Base-by-base conservation (phyloP, 2,113 vertebrate species). In the Taurulus bubalis region DNA sequence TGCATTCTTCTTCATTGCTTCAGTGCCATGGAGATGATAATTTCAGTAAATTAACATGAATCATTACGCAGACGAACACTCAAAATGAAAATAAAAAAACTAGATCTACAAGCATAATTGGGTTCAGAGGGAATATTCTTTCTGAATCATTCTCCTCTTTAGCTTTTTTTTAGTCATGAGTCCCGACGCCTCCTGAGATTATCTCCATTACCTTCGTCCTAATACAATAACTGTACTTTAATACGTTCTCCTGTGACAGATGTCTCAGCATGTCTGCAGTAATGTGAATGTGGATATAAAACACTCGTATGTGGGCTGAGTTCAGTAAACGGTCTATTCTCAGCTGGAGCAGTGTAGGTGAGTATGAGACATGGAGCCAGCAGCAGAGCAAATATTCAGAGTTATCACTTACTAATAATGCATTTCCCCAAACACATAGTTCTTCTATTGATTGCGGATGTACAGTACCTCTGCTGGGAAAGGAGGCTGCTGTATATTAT, bases 401-500 rank as follows among this genome's bases (percentile, higher is more conserved):
- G 8, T 72, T 70, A 77, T 77, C 74, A 32, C 71, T 72, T 51
- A 24, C 78, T 78, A 80, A 82, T 80, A 80, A 82, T 85, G 69
- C 34, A n/a, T 85, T 85, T 38, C 60, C 80, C 34, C 74, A 67
- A 71, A 85, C 71, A 67, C 58, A 55, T 38, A 51, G 36, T 83
- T 69, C 22, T 49, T 6, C 0, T 78, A 86, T 87, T 7, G 80
- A 82, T 75, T 24, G 26, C 2, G n/a, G 38, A 75, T 32, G 75
- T 47, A 28, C 38, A 73, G 76, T 9, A 28, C 0, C 28, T 79
- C 83, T 86, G 84, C 87, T 75, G 78, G 90, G 72, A 80, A 75
- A 73, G 5, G 28, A 80, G 69, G 24, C 0, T 0, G 8, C 4
- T 32, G 4, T 15, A 20, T 28, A 12, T 24, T 15, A 20, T 28